phyloP scores from a whole-genome alignment of 2,797 vertebrate species.

The Intellagama lesueurii region DNA sequence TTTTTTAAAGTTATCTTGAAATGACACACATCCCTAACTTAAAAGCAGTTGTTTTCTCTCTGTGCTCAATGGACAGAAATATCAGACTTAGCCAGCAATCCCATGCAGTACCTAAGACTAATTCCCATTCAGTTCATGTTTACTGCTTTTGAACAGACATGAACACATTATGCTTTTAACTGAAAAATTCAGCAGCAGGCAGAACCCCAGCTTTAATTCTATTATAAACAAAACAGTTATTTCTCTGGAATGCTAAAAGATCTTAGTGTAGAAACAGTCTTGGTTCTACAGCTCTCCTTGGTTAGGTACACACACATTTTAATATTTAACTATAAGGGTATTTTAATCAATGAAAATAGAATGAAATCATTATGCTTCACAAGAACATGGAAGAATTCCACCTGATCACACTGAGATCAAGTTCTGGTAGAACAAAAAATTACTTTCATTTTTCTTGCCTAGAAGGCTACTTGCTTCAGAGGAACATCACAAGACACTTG shows the following conservation, averaged over 20 bases:
- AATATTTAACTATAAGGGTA: background rate
- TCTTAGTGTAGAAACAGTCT: background rate
- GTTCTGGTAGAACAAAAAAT: background rate
- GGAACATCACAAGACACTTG: background rate
- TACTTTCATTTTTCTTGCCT: background rate
- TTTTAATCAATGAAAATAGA: background rate
- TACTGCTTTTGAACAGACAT: background rate
- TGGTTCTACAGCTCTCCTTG: too few species aligned
- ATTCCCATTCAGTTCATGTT: too few species aligned
- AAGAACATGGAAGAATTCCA: background rate
- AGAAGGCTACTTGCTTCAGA: constrained; percentile 21
- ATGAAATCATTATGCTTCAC: too few species aligned
- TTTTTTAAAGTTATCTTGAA: too few species aligned
- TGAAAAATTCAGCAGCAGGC: background rate
- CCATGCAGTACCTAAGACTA: too few species aligned
- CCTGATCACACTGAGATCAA: background rate
- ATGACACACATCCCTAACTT: too few species aligned
- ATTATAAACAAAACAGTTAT: background rate
- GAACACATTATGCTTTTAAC: background rate
- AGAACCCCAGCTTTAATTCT: background rate
- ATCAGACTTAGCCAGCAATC: too few species aligned
- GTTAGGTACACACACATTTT: too few species aligned
- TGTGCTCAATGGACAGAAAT: too few species aligned
- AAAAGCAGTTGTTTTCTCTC: too few species aligned
- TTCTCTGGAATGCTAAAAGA: background rate